A percentile compares a stretch with the other conserved stretches of the same genome.
phyloP scores from a whole-genome alignment of 2,888 invertebrate genomes.

The Spisula subtruncata region DNA sequence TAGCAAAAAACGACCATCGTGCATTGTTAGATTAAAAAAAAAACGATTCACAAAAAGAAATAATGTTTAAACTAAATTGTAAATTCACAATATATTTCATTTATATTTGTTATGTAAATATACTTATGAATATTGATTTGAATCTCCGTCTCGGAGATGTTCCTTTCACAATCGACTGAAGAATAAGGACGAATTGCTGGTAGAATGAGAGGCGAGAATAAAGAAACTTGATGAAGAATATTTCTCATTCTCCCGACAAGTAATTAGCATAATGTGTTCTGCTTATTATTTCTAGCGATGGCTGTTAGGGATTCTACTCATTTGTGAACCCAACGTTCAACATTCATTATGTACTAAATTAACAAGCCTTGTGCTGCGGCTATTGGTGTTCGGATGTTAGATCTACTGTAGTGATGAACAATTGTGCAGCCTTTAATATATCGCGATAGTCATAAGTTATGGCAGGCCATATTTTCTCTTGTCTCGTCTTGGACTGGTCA shows the following conservation, averaged over 20 bases:
- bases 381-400: background rate
- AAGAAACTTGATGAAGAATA: background rate
- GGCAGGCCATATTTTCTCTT: slow-evolving; percentile 38
- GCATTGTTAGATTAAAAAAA: no score
- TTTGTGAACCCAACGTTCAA: background rate
- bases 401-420: background rate
- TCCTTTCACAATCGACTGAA: background rate
- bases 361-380: background rate
- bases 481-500: slow-evolving; percentile 20
- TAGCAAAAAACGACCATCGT: no score
- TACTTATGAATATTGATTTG: background rate
- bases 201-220: background rate
- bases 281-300: slow-evolving; percentile 17
- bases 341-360: background rate
- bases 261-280: slow-evolving; percentile 15
- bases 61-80: no score
- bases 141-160: background rate
- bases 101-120: background rate
- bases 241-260: background rate
- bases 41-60: no score
- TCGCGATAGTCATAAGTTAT: slow-evolving; percentile 24
- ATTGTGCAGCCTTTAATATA: background rate
- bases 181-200: background rate
- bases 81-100: no score
- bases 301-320: slow-evolving; percentile 20